phyloP scores from a whole-genome alignment of 2,888 invertebrate genomes.

The Xestia rhomboidea region DNA sequence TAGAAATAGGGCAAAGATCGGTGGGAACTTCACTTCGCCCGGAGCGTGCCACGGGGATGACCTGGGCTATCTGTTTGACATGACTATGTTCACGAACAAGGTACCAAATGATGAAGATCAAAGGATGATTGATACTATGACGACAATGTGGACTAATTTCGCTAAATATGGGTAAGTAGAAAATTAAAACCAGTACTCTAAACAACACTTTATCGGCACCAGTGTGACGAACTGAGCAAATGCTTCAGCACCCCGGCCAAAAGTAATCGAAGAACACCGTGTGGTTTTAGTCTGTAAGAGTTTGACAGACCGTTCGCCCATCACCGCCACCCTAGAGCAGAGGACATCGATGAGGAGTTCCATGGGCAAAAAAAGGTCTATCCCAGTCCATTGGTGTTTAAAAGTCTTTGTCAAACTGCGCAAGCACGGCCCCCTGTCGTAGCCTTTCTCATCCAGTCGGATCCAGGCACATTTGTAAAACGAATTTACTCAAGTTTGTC shows the following conservation, averaged over 20 bases:
- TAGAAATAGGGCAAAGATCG: slow-evolving; percentile 38
- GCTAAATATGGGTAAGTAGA: slow-evolving; percentile 51
- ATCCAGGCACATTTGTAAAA: background rate
- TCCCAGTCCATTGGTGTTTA: background rate
- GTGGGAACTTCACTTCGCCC: slow-evolving; percentile 35
- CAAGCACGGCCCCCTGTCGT: background rate
- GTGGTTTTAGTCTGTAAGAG: background rate
- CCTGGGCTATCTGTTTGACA: slow-evolving; percentile 44
- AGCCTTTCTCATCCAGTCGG: background rate
- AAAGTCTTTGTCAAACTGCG: background rate
- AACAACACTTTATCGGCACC: background rate
- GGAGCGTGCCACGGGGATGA: slow-evolving; percentile 51
- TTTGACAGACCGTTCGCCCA: background rate
- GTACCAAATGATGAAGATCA: slow-evolving; percentile 40
- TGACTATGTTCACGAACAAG: slow-evolving; percentile 19
- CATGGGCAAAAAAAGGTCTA: background rate
- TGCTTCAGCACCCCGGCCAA: background rate
- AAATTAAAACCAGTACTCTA: background rate
- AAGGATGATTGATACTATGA: slow-evolving; percentile 51
- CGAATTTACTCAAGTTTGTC: background rate
- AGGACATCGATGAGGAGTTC: background rate
- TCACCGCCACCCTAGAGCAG: background rate
- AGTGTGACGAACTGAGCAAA: background rate
- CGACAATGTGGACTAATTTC: slow-evolving; percentile 57
- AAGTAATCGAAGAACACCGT: background rate